Base-by-base conservation (phyloP, 2,888 invertebrate species). In the Drosophila anomalata region DNA sequence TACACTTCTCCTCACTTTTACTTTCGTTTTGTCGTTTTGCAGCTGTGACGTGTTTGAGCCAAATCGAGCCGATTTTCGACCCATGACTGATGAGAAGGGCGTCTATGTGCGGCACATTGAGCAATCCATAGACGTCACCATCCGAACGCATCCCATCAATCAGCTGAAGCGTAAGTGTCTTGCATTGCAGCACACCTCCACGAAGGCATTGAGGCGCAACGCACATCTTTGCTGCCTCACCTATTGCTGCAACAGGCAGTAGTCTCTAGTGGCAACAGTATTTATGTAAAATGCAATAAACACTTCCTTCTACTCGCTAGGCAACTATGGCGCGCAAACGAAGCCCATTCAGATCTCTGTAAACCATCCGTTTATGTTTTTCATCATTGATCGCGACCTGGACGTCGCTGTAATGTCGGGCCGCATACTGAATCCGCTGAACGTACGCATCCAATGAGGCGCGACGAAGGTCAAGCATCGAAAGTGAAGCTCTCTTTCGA, bases 41-140 rank as follows among this genome's bases (percentile, higher is more conserved):
- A 97, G 96, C 91, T 97, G 94, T 75, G 95, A 95, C 87, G 95
- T 96, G 48, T 97, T 97, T 89, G 96, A 97, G 90, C 96, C 96
- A 2, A 93, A 95, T 65, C 94, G 95, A 71, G 95, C 95, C 3
- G 96, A 97, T 92, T 95, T 97, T 88, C 93, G 94, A 17, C 94
- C 94, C 62, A 96, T 97, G 96, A 96, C 96, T 31, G 93, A 93
- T 20, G 95, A 96, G 87, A 92, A 93, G n/a, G 94, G 95, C 41
- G 94, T 96, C 63, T 97, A 96, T 88, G 96, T 96, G 36, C 94
- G 95, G 60, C 96, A 96, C 90, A 95, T 97, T 79, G 96, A 97
- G 91, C 97, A 97, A 91, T 95, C 95, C 17, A 95, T 97, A 70
- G 96, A 96, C 56, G 95, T 97, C 14, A 95, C 95, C 86, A 96